phyloP scores from a whole-genome alignment of 2,113 vertebrate species.

The Gymnobelideus leadbeateri region DNA sequence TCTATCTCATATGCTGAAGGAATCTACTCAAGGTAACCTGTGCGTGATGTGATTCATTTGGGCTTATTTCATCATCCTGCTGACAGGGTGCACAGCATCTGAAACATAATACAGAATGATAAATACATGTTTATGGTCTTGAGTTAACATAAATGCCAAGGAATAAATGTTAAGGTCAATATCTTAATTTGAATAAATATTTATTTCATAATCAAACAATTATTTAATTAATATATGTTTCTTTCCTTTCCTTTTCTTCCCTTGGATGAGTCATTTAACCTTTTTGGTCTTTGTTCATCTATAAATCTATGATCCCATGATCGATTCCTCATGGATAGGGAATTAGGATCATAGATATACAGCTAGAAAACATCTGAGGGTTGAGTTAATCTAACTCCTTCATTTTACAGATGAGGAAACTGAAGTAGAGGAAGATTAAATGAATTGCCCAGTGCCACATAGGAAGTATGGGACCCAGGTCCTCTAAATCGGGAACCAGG shows the following conservation, averaged over 20 bases:
- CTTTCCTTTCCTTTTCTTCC: neutral
- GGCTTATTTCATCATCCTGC: constrained; percentile 65
- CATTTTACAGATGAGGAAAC: neutral
- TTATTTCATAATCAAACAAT: neutral
- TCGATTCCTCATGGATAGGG: neutral
- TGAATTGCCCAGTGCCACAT: neutral
- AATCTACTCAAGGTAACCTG: constrained; percentile 72
- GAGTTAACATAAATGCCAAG: neutral
- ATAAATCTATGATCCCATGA: neutral
- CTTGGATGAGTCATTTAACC: neutral
- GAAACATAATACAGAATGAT: constrained; percentile 64
- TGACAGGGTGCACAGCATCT: constrained; percentile 60
- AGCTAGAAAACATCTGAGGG: neutral
- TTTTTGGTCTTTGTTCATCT: neutral
- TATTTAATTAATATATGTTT: neutral
- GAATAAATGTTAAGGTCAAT: neutral
- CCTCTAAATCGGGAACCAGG: neutral
- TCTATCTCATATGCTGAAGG: constrained; percentile 49
- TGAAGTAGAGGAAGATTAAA: neutral
- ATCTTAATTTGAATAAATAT: constrained; percentile 17
- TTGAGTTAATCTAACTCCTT: no score
- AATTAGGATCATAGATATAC: neutral
- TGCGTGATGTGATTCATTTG: constrained; percentile 75
- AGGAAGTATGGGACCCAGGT: neutral
- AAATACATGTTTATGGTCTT: neutral